Percentiles rank a stretch among this genome's conserved stretches.
Evolutionary conservation across 2,797 vertebrate genomes (phyloP).

Genomic region (Lacerta bilineata): DNA sequence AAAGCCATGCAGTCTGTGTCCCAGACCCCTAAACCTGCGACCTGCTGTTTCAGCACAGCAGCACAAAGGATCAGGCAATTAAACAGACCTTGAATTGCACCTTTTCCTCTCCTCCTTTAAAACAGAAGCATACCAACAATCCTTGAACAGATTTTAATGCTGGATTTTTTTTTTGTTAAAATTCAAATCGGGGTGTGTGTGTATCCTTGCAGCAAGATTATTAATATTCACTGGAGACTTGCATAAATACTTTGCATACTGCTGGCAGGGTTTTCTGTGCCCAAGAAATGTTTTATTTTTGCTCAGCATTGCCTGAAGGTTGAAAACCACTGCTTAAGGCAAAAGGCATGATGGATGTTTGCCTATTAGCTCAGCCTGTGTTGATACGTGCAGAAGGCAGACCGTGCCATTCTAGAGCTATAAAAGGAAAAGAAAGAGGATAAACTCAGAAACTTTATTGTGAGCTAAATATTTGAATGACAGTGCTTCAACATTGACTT

Average conservation of each 20-base stretch:
- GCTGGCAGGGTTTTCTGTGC: slow-evolving; percentile 60
- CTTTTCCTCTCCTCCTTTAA: background rate
- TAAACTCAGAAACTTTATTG: slow-evolving; percentile 62
- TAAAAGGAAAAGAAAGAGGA: slow-evolving; percentile 36
- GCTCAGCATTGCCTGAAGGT: slow-evolving; percentile 69
- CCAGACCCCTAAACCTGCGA: background rate
- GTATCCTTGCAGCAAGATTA: slow-evolving; percentile 10
- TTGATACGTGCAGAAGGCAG: slow-evolving; percentile 11
- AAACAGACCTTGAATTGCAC: slow-evolving; percentile 27
- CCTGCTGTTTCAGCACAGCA: slow-evolving; percentile 25
- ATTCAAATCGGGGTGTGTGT: slow-evolving; percentile 40
- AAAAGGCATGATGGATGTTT: slow-evolving; percentile 67
- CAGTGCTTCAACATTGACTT: slow-evolving; percentile 26
- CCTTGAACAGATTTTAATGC: slow-evolving; percentile 14
- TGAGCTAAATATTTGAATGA: slow-evolving; percentile 49
- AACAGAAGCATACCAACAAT: slow-evolving; percentile 23
- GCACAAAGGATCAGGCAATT: background rate
- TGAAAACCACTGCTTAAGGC: slow-evolving; percentile 70
- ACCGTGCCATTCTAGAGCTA: slow-evolving; percentile 37
- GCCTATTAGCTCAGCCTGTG: slow-evolving; percentile 37
- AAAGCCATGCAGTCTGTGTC: too few species aligned
- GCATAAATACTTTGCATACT: slow-evolving; percentile 54
- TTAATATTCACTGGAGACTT: slow-evolving; percentile 58
- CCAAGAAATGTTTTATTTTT: slow-evolving; percentile 46
- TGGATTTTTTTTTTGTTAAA: slow-evolving; percentile 5